Conservation (phyloP, 2,113 vertebrate species). For the Scomber scombrus region DNA sequence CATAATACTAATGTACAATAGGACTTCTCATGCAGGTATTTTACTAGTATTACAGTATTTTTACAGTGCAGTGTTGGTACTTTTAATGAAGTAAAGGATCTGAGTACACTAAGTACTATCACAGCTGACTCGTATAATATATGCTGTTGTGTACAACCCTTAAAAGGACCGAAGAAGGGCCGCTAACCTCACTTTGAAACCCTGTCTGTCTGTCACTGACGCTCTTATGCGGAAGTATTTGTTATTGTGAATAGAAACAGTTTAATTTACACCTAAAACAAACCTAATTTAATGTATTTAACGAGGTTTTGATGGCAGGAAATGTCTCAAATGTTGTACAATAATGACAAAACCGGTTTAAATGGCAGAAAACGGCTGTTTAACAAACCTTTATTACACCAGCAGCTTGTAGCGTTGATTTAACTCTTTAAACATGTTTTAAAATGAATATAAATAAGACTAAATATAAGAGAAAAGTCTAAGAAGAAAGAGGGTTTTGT, state of each 20-base stretch:
- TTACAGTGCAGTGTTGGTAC: too few relatives aligned
- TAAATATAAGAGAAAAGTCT: not conserved
- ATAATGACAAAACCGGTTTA: not conserved
- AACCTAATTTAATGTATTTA: not conserved
- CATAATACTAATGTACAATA: too few relatives aligned
- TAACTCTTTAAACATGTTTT: not conserved
- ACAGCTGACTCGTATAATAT: not conserved
- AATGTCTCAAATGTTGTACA: too few relatives aligned
- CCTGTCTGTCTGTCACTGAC: conserved; percentile 10
- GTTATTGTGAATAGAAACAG: not conserved
- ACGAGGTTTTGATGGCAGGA: too few relatives aligned
- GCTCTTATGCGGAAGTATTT: conserved; percentile 40
- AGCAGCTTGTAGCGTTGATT: not conserved
- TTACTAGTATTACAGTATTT: too few relatives aligned
- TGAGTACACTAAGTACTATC: not conserved
- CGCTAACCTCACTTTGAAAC: not conserved
- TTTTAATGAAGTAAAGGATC: too few relatives aligned
- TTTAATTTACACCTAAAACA: not conserved
- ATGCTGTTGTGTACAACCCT: not conserved
- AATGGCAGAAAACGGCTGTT: not conserved
- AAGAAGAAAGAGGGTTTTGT: not conserved
- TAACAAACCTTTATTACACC: too few relatives aligned
- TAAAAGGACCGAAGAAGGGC: not conserved
- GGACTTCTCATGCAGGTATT: too few relatives aligned
- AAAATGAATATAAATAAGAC: not conserved